Base-by-base conservation (phyloP, 2,797 vertebrate species). In the Anguilla obscura region DNA sequence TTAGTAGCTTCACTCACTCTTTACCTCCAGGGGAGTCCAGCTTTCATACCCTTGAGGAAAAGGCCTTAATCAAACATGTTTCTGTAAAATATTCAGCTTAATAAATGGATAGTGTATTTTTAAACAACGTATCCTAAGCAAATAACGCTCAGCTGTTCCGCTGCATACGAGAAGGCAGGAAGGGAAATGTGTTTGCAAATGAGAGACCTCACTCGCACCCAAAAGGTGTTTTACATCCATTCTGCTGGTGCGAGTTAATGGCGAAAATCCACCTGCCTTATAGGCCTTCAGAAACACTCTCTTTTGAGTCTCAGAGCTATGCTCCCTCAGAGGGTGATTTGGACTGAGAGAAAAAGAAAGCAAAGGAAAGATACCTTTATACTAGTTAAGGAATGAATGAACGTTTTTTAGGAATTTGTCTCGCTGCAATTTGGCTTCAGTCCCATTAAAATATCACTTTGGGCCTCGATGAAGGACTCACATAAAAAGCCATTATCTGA, bases 231-330 rank as follows among this genome's bases (percentile, higher is more conserved):
- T 85, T 63, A 48, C 89, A 92, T 94, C 91, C 91, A 92, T 91
- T 91, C 88, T 88, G 88, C 88, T 88, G 88, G 84, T 87, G 89
- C 87, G 88, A 91, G 90, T 88, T 93, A 92, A 94, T 93, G 91
- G 91, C 85, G 63, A 69, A 90, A 89, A 89, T 86, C 36, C 71
- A 74, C 76, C 85, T 18, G 89, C 89, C 88, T 84, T 71, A 79
- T 83, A 69, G 74, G 89, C 88, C 91, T 92, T 90, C 14, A 89
- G 90, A 90, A 91, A 87, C 69, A 24, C 50, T 84, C 80, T 91
- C 88, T 63, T 36, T 30, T 91, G 63, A 40, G 9, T 79, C 24
- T 8, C 7, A 54, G 48, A 69, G 27, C 30, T 56, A 66, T 16
- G 50, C 45, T 58, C 40, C n/a, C 69, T 60, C 58, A 18, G 30